Percentiles rank a stretch among this genome's conserved stretches.
These are phyloP conservation scores for Heptranchias perlo DNA, from an alignment of 2,113 vertebrate genomes.

Conservation along the genomic window DNA sequence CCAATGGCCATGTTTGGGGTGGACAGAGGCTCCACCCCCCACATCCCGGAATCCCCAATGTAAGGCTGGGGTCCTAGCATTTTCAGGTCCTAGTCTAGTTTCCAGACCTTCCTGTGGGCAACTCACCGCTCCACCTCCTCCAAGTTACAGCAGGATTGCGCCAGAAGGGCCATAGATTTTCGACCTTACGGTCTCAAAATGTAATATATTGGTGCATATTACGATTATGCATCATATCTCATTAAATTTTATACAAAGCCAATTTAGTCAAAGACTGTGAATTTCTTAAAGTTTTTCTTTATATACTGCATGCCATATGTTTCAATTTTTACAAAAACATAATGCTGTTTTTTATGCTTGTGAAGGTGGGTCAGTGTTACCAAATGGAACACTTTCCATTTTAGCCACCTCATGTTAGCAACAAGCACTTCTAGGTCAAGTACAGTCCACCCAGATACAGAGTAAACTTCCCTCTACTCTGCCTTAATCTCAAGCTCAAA, in stretches of 20 bases:
- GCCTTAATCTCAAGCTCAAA: not conserved
- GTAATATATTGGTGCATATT: not conserved
- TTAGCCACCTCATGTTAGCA: not conserved
- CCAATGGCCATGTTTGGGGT: not conserved
- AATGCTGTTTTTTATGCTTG: not conserved
- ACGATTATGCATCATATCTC: not conserved
- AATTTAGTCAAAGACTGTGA: not conserved
- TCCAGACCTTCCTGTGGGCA: not conserved
- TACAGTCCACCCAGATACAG: not conserved
- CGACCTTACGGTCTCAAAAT: not conserved
- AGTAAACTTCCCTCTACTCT: not conserved
- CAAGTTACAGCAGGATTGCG: not conserved
- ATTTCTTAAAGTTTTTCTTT: not conserved
- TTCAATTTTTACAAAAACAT: not conserved
- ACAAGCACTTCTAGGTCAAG: not conserved
- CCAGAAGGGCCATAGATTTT: not conserved
- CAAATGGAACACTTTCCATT: not conserved
- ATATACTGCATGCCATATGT: not conserved
- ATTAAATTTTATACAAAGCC: not conserved
- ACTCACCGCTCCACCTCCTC: not conserved
- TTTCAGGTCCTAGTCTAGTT: not conserved
- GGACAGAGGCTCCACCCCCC: not conserved
- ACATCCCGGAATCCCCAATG: not conserved
- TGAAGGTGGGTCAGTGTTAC: not conserved
- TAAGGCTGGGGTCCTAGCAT: not conserved